Base-by-base conservation (phyloP, 2,797 vertebrate genomes). In the Takifugu ocellatus region DNA sequence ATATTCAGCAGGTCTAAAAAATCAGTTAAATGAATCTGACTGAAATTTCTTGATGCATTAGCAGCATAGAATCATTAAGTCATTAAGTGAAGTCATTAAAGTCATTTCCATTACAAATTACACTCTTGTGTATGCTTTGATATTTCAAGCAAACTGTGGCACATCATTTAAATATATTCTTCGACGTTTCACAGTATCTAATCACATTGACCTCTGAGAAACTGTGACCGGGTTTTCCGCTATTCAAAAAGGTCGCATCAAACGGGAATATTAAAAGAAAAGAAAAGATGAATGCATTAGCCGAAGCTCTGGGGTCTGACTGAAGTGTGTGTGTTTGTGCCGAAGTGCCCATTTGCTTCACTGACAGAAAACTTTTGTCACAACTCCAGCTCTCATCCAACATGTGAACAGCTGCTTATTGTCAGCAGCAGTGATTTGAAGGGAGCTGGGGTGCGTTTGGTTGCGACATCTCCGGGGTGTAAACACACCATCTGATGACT, bases 361-460 rank as follows among this genome's bases (percentile, higher is more conserved):
- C 36, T 29, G 67, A 84, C 82, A 78, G 78, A 70, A 82, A 77
- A 82, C 74, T 77, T 81, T 83, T 86, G 78, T 87, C 68, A 81
- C 54, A 6, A 78, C 75, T 82, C 75, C 73, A 79, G 33, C 82
- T 82, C 83, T 66, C 68, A 39, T 84, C 84, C 84, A 70, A 80
- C 79, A 82, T 27, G 71, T 74, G 84, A 85, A 82, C 85, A 88
- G 87, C 85, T 88, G 85, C 80, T 87, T 84, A 83, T 83, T 86
- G 83, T 88, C 78, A 70, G 83, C 69, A 72, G 81, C 82, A 61
- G 81, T 73, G 83, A 83, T 84, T 79, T 79, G 82, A 77, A 81
- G 83, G 78, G 77, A 79, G 76, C 44, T 44, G 53, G 79, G 76
- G 78, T 73, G 72, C 58, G 65, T 80, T 85, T 78, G 82, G 78